Conservation (phyloP, 2,797 vertebrate species). For the Lutjanus campechanus region DNA sequence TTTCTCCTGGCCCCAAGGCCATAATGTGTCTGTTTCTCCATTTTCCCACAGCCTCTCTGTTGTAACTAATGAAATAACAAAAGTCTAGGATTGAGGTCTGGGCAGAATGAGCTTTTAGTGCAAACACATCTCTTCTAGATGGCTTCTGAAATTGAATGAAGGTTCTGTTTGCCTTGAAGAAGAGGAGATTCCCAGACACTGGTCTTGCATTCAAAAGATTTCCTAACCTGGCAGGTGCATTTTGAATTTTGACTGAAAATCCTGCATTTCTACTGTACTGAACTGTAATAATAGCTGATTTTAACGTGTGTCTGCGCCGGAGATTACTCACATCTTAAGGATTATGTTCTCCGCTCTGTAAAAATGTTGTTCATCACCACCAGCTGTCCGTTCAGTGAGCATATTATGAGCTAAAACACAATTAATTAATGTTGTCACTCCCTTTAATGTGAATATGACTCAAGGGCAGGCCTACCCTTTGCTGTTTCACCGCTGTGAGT, state of each 20-base stretch:
- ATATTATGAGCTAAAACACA: conserved; percentile 35
- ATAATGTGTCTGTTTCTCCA: conserved; percentile 4
- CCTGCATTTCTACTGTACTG: neutral
- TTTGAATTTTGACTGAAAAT: neutral
- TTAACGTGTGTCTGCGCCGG: neutral
- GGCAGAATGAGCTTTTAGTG: neutral
- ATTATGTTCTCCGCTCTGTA: conserved; percentile 2
- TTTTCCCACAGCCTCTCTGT: conserved; percentile 14
- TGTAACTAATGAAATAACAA: conserved; percentile 34
- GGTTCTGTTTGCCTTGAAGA: conserved; percentile 5
- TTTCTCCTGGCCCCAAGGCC: neutral
- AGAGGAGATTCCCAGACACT: neutral
- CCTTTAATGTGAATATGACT: conserved; percentile 64
- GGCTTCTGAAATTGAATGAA: neutral
- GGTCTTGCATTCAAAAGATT: neutral
- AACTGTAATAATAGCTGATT: neutral
- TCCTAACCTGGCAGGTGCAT: too few relatives aligned
- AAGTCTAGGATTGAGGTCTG: neutral
- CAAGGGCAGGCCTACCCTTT: conserved; percentile 65
- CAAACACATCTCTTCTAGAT: conserved; percentile 14
- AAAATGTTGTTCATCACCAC: conserved; percentile 26
- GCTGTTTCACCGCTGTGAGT: conserved; percentile 36
- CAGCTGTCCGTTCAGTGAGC: conserved; percentile 38
- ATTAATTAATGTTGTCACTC: conserved; percentile 60
- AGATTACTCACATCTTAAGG: neutral